A percentile compares a stretch with the other conserved stretches of the same genome.
Evolutionary conservation across 2,888 invertebrate species (phyloP).

Genomic region (Rhagium mordax): DNA sequence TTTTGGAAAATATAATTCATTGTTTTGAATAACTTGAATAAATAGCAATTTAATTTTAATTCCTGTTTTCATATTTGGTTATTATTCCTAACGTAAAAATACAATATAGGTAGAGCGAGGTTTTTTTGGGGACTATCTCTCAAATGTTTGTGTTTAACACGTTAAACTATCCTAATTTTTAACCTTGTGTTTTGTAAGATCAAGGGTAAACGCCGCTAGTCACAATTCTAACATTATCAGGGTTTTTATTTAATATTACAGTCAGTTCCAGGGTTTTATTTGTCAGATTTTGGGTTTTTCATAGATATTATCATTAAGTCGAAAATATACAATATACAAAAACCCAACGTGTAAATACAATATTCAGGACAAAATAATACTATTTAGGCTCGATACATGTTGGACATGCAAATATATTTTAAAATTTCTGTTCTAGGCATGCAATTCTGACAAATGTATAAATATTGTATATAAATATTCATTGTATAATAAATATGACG

Average conservation of each 20-base stretch:
- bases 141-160: constrained; percentile 63
- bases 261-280: constrained; percentile 53
- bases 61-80: too few species aligned
- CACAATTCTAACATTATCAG: constrained; percentile 68
- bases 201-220: constrained; percentile 68
- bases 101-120: constrained; percentile 13
- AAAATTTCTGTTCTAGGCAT: constrained; percentile 41
- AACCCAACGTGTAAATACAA: constrained; percentile 20
- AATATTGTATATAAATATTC: constrained; percentile 48
- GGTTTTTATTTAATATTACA: constrained; percentile 42
- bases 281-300: constrained; percentile 42
- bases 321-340: constrained; percentile 28
- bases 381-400: constrained; percentile 34
- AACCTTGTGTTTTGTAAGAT: constrained; percentile 61
- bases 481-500: constrained; percentile 38
- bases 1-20: too few species aligned
- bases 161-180: constrained; percentile 63
- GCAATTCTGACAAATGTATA: constrained; percentile 45
- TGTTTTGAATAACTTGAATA: too few species aligned
- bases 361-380: constrained; percentile 29
- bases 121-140: constrained; percentile 18
- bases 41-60: too few species aligned
- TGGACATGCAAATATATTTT: constrained; percentile 40
- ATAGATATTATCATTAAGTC: constrained; percentile 1
- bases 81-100: not conserved